These are phyloP conservation scores for Leontopithecus rosalia DNA, from an alignment of 2,797 vertebrate species.

Conservation along the genomic window DNA sequence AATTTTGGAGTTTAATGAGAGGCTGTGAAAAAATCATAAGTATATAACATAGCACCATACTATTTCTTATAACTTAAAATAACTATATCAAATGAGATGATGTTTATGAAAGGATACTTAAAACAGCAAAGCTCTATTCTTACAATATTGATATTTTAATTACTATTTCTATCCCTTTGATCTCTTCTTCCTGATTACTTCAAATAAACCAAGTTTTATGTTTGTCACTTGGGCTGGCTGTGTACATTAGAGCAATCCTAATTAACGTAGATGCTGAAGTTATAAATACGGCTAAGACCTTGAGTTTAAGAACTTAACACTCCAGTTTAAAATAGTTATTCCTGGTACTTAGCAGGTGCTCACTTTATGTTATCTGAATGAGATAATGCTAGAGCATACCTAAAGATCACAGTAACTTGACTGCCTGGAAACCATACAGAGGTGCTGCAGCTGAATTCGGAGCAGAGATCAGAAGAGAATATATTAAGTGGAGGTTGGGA, in stretches of 20 bases:
- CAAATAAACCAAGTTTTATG: constrained; percentile 25
- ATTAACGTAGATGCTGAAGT: neutral
- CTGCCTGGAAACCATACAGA: neutral
- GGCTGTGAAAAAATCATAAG: neutral
- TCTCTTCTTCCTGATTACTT: neutral
- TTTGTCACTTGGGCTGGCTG: neutral
- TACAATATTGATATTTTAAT: constrained; percentile 28
- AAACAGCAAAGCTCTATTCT: neutral
- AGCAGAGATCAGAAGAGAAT: neutral
- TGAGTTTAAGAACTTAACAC: constrained; percentile 1
- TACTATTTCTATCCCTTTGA: constrained; percentile 1
- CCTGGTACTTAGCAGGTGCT: neutral
- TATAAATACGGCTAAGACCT: neutral
- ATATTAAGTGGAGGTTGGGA: neutral
- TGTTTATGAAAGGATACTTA: constrained; percentile 38
- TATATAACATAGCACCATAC: neutral
- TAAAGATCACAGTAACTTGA: neutral
- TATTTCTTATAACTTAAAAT: constrained; percentile 32
- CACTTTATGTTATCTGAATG: neutral
- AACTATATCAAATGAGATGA: neutral
- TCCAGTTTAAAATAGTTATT: neutral
- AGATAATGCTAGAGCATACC: neutral
- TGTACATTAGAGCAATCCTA: neutral
- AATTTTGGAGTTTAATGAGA: neutral
- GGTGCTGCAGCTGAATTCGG: neutral